Evolutionary conservation across 2,888 invertebrate species (phyloP).

Genomic region (Leptinotarsa tumamoca): DNA sequence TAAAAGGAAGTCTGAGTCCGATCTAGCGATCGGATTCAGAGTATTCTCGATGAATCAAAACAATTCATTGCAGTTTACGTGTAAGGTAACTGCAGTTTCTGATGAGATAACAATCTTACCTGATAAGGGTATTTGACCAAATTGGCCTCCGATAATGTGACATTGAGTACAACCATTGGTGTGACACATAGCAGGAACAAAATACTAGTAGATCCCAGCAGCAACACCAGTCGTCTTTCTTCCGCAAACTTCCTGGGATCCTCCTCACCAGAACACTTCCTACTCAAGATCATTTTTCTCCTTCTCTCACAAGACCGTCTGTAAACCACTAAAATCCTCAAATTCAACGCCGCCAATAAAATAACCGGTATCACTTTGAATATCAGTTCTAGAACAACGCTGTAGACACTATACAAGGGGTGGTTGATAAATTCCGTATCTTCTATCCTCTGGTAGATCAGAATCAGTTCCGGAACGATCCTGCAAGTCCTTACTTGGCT

Average conservation of each 20-base stretch:
- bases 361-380: slow-evolving; percentile 79
- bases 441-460: slow-evolving; percentile 70
- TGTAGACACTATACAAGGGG: slow-evolving; percentile 68
- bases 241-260: slow-evolving; percentile 77
- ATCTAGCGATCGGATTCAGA: no score
- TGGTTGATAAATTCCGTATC: slow-evolving; percentile 60
- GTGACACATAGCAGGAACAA: slow-evolving; percentile 78
- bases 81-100: no score
- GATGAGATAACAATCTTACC: slow-evolving; percentile 61
- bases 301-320: slow-evolving; percentile 75
- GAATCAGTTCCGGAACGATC: slow-evolving; percentile 66
- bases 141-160: slow-evolving; percentile 75
- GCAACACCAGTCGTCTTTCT: slow-evolving; percentile 74
- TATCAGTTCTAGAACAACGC: slow-evolving; percentile 73
- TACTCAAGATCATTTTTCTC: slow-evolving; percentile 74
- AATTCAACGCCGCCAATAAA: slow-evolving; percentile 74
- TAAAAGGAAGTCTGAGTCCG: no score
- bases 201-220: slow-evolving; percentile 76
- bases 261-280: slow-evolving; percentile 71
- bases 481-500: slow-evolving; percentile 69
- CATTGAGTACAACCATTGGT: slow-evolving; percentile 78
- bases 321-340: slow-evolving; percentile 76
- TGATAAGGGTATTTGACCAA: slow-evolving; percentile 74
- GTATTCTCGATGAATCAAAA: no score
- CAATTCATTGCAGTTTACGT: no score